These are phyloP conservation scores for Oryctolagus cuniculus DNA, from an alignment of 2,113 vertebrate genomes.

Conservation along the genomic window mOryCun1.1 NC_091440.1:4446001-4446500, in stretches of 20 bases:
- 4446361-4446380: too few species aligned
- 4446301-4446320: neutral
- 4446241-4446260: neutral
- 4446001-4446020: neutral
- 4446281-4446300: neutral
- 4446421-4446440: too few species aligned
- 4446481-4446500: too few species aligned
- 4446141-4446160: neutral
- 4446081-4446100: neutral
- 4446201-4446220: neutral
- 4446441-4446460: too few species aligned
- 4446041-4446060: neutral
- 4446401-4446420: too few species aligned
- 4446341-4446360: neutral
- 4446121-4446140: too few species aligned
- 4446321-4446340: neutral
- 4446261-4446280: neutral
- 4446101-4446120: neutral
- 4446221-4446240: neutral
- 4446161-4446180: neutral
- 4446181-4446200: neutral
- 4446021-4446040: slow-evolving; percentile 2
- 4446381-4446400: too few species aligned
- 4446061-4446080: neutral
- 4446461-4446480: too few species aligned